Evolutionary conservation across 2,888 invertebrate species (phyloP).

Genomic region (Tetheella fluctuosa): DNA sequence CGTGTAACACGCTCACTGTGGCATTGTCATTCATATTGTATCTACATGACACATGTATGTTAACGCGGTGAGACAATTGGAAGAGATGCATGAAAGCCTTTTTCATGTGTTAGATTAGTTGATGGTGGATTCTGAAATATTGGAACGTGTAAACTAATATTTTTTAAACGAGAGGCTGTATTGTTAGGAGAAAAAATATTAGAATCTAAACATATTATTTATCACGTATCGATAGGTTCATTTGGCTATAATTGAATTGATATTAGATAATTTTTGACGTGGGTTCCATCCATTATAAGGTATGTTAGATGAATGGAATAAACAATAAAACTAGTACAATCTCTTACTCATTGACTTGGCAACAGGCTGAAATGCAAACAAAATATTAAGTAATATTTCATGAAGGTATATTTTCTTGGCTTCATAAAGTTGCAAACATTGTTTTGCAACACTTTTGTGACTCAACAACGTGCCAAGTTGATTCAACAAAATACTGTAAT

Average conservation of each 20-base stretch:
- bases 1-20: conserved; percentile 67
- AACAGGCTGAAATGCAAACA: too few relatives aligned
- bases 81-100: conserved; percentile 58
- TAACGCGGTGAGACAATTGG: conserved; percentile 49
- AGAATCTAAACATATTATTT: too few relatives aligned
- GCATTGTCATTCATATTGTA: conserved; percentile 68
- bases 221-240: too few relatives aligned
- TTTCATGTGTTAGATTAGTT: conserved; percentile 47
- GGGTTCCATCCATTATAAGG: too few relatives aligned
- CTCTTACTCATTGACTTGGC: too few relatives aligned
- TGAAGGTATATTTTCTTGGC: background rate
- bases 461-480: background rate
- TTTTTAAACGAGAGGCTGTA: background rate
- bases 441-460: background rate
- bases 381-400: background rate
- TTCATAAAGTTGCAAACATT: background rate
- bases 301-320: too few relatives aligned
- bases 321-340: too few relatives aligned
- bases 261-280: too few relatives aligned
- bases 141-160: background rate
- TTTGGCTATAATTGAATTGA: too few relatives aligned
- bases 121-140: conserved; percentile 37
- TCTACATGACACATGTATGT: conserved; percentile 53
- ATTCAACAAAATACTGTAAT: background rate
- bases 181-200: background rate